Evolutionary conservation across 2,797 vertebrate genomes (phyloP).

Genomic region (Melanotaenia nigrans): DNA sequence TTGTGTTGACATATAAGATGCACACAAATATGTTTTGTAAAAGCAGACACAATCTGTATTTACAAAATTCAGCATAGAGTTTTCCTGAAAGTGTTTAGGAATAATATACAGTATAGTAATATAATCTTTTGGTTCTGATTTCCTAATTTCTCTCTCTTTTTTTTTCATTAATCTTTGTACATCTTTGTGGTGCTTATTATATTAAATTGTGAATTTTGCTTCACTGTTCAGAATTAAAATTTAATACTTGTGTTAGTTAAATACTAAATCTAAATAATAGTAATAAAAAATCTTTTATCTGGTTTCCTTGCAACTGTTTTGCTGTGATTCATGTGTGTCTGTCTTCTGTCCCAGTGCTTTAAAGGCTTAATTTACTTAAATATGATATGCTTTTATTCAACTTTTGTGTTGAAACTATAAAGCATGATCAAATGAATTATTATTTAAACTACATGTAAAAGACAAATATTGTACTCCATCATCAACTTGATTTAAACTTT

Average conservation of each 20-base stretch:
- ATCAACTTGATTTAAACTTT: background rate
- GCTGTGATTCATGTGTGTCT: conserved; percentile 9
- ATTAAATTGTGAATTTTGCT: conserved; percentile 11
- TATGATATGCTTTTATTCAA: background rate
- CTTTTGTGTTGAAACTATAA: background rate
- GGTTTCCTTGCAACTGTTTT: conserved; percentile 13
- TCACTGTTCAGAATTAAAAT: background rate
- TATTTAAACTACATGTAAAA: background rate
- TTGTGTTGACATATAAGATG: conserved; percentile 12
- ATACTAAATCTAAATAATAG: background rate
- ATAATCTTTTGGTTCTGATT: background rate
- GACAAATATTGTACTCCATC: background rate
- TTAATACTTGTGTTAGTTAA: background rate
- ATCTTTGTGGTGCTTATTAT: conserved; percentile 16
- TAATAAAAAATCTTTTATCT: conserved; percentile 30
- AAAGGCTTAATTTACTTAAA: background rate
- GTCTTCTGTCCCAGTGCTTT: conserved; percentile 1
- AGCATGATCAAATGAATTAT: background rate
- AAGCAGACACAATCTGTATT: conserved; percentile 6
- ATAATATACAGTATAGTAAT: background rate
- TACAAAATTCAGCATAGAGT: background rate
- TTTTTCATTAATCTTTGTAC: background rate
- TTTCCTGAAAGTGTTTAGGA: background rate
- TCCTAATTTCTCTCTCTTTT: background rate
- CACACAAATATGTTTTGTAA: conserved; percentile 11